Evolutionary conservation across 2,113 vertebrate species (phyloP).

Genomic region (Kryptolebias marmoratus): DNA sequence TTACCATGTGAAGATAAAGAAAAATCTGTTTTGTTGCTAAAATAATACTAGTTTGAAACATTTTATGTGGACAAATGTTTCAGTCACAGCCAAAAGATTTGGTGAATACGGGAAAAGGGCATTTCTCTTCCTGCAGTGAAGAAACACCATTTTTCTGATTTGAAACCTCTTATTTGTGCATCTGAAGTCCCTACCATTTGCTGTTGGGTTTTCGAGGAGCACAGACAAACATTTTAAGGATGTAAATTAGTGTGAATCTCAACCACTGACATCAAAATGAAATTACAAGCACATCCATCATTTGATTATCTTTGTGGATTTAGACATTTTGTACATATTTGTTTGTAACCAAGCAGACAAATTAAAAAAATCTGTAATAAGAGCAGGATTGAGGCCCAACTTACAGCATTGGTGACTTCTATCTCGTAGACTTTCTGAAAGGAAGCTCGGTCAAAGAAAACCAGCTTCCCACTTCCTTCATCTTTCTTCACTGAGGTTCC

Average conservation of each 20-base stretch:
- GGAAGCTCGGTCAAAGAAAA: constrained; percentile 88
- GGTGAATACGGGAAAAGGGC: constrained; percentile 9
- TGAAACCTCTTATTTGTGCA: not conserved
- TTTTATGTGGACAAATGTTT: constrained; percentile 5
- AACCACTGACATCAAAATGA: constrained; percentile 3
- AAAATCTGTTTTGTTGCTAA: constrained; percentile 7
- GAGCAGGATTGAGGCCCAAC: constrained; percentile 58
- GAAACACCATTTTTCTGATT: not conserved
- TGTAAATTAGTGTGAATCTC: constrained; percentile 10
- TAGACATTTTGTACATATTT: not conserved
- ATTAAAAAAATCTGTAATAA: not conserved
- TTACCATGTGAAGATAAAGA: not conserved
- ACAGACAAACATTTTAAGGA: constrained; percentile 14
- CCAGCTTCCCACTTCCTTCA: constrained; percentile 88
- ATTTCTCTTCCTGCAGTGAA: not conserved
- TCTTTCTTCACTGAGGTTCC: constrained; percentile 93
- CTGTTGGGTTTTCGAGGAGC: constrained; percentile 15
- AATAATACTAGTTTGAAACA: not conserved
- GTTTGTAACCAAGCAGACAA: constrained; percentile 5
- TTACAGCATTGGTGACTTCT: constrained; percentile 91
- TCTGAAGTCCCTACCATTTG: not conserved
- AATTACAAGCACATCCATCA: constrained; percentile 15
- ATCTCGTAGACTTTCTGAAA: constrained; percentile 92
- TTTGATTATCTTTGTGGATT: constrained; percentile 30
- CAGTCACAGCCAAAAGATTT: constrained; percentile 5